A percentile compares a stretch with the other conserved stretches of the same genome.
Evolutionary conservation across 2,797 vertebrate species (phyloP).

Genomic region (Emydoidea blandingii): DNA sequence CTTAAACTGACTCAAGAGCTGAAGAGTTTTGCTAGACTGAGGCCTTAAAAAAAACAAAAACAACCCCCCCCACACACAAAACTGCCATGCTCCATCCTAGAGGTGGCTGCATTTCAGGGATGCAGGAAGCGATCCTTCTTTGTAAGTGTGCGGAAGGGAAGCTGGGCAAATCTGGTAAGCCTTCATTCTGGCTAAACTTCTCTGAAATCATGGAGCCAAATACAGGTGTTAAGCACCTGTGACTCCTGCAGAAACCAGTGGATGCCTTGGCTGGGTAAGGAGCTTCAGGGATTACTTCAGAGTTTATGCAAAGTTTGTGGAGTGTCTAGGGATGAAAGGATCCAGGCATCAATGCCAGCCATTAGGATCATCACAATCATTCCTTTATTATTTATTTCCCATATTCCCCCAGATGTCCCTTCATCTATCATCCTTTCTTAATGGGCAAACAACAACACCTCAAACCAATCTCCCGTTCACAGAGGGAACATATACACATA

Average conservation of each 20-base stretch:
- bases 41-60: background rate
- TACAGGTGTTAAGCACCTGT: background rate
- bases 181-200: background rate
- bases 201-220: background rate
- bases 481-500: slow-evolving; percentile 68
- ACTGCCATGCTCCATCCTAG: background rate
- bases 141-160: background rate
- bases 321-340: background rate
- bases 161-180: background rate
- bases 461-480: slow-evolving; percentile 67
- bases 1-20: background rate
- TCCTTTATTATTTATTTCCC: slow-evolving; percentile 65
- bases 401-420: background rate
- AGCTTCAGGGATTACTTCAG: background rate
- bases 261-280: background rate
- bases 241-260: background rate
- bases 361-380: slow-evolving; percentile 21
- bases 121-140: background rate
- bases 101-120: background rate
- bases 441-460: slow-evolving; percentile 69
- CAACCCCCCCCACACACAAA: no score
- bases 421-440: slow-evolving; percentile 62
- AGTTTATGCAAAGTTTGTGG: background rate
- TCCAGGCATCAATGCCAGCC: background rate
- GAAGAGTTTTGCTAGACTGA: background rate